Evolutionary conservation across 2,888 invertebrate species (phyloP).

Genomic region (Temnothorax ravouxi): DNA sequence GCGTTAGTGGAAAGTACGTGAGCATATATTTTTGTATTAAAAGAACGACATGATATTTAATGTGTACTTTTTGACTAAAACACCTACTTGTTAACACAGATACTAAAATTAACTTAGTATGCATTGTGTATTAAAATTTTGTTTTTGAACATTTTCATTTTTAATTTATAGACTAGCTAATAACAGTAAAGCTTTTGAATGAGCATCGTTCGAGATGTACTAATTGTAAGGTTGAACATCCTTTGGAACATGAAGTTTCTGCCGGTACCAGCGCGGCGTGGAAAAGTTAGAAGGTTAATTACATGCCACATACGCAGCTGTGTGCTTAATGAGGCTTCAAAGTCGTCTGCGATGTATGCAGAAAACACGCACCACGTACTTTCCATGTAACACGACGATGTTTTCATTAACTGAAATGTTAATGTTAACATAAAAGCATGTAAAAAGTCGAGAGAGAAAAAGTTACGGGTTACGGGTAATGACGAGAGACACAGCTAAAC

Average conservation of each 20-base stretch:
- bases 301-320: conserved; percentile 24
- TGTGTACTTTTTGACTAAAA: background rate
- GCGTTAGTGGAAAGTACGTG: conserved; percentile 1
- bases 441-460: background rate
- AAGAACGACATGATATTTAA: background rate
- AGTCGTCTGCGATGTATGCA: background rate
- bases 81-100: background rate
- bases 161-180: background rate
- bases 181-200: background rate
- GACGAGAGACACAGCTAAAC: background rate
- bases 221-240: conserved; percentile 4
- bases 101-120: background rate
- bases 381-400: conserved; percentile 6
- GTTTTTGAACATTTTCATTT: background rate
- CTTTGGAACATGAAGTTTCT: background rate
- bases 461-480: conserved; percentile 3
- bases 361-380: conserved; percentile 1
- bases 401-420: conserved; percentile 13
- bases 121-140: background rate
- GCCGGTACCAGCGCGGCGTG: conserved; percentile 7
- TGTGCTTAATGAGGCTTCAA: conserved; percentile 49
- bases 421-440: background rate
- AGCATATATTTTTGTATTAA: background rate
- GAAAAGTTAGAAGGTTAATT: conserved; percentile 47
- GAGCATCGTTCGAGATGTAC: background rate